A percentile compares a stretch with the other conserved stretches of the same genome.
These are phyloP conservation scores for Anarsia innoxiella DNA, from an alignment of 2,888 invertebrate species.

Conservation along the genomic window DNA sequence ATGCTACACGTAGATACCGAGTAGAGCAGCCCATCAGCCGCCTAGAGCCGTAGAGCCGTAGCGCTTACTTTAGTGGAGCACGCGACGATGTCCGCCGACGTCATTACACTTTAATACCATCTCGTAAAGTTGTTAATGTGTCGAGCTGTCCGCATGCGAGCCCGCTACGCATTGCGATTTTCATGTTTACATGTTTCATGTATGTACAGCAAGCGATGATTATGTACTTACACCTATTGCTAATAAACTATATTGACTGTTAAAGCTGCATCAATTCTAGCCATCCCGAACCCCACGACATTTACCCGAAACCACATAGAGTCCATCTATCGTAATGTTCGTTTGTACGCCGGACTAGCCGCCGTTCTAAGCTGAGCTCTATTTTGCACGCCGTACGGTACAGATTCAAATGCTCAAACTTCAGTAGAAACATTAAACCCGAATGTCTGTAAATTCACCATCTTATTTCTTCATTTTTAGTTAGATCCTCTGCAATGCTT, in stretches of 20 bases:
- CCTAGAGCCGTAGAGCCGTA: conserved; percentile 22
- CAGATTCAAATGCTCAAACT: conserved; percentile 27
- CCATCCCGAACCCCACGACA: conserved; percentile 7
- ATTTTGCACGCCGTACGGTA: conserved; percentile 35
- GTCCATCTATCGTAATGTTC: conserved; percentile 31
- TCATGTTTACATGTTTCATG: conserved; percentile 5
- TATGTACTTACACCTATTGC: conserved; percentile 1
- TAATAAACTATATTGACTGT: conserved; percentile 6
- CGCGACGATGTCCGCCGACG: conserved; percentile 13
- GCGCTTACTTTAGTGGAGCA: conserved; percentile 18
- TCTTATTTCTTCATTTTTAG: conserved; percentile 71
- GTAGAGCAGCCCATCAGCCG: conserved; percentile 19
- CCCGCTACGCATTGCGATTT: conserved; percentile 33
- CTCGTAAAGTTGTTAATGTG: conserved; percentile 35
- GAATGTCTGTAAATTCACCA: conserved; percentile 68
- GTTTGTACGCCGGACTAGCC: too few species aligned
- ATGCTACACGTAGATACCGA: too few species aligned
- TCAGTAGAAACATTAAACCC: conserved; percentile 55
- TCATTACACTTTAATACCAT: conserved; percentile 29
- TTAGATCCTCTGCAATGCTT: conserved; percentile 65
- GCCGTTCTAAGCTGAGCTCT: too few species aligned
- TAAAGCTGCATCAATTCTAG: conserved; percentile 8
- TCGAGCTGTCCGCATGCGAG: conserved; percentile 46
- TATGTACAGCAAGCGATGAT: conserved; percentile 9
- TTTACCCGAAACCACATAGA: conserved; percentile 26